Base-by-base conservation (phyloP, 2,797 vertebrate genomes). In the Furcifer pardalis region DNA sequence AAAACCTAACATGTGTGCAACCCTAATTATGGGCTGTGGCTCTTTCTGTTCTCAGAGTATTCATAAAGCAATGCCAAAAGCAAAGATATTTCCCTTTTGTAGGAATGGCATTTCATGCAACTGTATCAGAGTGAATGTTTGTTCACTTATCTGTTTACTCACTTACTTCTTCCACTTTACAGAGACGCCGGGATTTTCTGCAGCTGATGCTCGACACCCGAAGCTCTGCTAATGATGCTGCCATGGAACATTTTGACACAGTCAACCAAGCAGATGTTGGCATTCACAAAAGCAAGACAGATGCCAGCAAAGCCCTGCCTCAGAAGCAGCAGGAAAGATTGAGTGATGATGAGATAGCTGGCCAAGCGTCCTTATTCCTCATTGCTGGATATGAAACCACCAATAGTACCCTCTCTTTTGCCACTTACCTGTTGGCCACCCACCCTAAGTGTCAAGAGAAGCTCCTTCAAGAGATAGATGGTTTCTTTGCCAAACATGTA, bases 121-220 rank as follows among this genome's bases (percentile, higher is more conserved):
- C 63, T 46, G 19, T 60, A 9, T 71, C 19, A 77, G 65, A 5
- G 19, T 10, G 37, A 81, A 35, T 76, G 23, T 25, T 46, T 46
- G 7, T 30, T 81, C 37, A 35, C 63, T 42, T 77, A 65, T 2
- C 15, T 46, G n/a, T 44, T 71, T n/a, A 4, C 72, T 52, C 35
- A 35, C 44, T 75, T 46, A 35, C n/a, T 7, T 75, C 62, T 84
- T 79, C 90, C 19, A 23, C 15, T 91, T 84, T 83, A 62, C 81
- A 99, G 98, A 97, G 97, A 37, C 96, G 97, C 23, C 93, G 95
- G 76, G 98, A 99, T 91, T 98, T 99, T 91, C 97, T 99, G 21
- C 98, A 99, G 94, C 92, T 98, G 90, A 96, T 99, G 96, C 93
- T 99, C 7, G 98, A 99, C 0, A 96, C 96, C 2, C 90, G 96